Percentiles rank a stretch among this genome's conserved stretches.
Conservation (phyloP, 92 coral and sea anemone genomes). For the Palythoa heliodiscus region DNA sequence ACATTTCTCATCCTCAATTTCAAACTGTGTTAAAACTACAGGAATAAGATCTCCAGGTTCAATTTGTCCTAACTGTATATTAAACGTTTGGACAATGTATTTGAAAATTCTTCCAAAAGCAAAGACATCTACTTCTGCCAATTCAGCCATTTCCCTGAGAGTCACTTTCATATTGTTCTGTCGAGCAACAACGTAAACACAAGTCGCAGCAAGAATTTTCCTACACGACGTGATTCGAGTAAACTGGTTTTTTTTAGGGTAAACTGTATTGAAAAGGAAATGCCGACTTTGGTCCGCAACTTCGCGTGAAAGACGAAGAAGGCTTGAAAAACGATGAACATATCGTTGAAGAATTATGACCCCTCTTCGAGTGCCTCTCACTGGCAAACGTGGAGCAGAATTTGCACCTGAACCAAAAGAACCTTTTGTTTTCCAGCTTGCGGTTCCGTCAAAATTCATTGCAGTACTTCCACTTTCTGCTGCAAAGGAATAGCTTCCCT, state of each 20-base stretch:
- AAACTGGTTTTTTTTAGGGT: conserved; percentile 21
- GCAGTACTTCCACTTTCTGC: background rate
- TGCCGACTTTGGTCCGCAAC: conserved; percentile 34
- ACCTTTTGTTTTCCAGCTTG: conserved; percentile 30
- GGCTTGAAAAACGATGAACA: conserved; percentile 28
- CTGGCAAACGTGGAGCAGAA: conserved; percentile 40
- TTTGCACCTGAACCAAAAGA: conserved; percentile 9
- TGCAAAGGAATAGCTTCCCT: conserved; percentile 49
- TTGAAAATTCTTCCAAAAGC: conserved; percentile 50
- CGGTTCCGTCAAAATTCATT: conserved; percentile 50
- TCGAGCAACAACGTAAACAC: conserved; percentile 70
- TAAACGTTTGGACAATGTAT: conserved; percentile 27
- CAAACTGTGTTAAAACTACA: conserved; percentile 56
- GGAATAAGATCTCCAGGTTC: conserved; percentile 43
- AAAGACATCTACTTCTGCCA: conserved; percentile 53
- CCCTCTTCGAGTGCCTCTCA: background rate
- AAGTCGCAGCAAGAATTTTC: conserved; percentile 46
- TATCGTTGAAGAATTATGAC: conserved; percentile 6
- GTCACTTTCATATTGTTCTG: conserved; percentile 56
- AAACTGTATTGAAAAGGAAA: conserved; percentile 41
- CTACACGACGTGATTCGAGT: conserved; percentile 10
- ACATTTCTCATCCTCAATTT: conserved; percentile 46
- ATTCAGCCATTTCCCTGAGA: conserved; percentile 59
- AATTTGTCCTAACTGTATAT: conserved; percentile 42
- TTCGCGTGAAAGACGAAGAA: conserved; percentile 45